These are phyloP conservation scores for Phymanthus crucifer DNA, from an alignment of 92 coral and sea anemone genomes.

Conservation along the genomic window DNA sequence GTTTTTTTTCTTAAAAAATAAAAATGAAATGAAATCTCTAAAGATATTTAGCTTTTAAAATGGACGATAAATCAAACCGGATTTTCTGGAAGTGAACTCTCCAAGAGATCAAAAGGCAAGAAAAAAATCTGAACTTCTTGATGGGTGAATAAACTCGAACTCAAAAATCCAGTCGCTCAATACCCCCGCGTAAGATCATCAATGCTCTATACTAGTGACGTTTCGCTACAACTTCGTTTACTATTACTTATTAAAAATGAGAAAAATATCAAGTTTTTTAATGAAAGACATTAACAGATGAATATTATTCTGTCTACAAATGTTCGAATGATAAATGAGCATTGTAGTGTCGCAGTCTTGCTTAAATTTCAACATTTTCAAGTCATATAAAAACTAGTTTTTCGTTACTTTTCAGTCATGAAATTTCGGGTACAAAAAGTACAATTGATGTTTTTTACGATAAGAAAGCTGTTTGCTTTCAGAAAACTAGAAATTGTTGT, in stretches of 20 bases:
- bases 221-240: background rate
- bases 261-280: too few species aligned
- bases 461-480: background rate
- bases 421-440: background rate
- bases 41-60: constrained; percentile 1
- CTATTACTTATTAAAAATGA: background rate
- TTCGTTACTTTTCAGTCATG: background rate
- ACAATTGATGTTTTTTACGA: background rate
- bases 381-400: too few species aligned
- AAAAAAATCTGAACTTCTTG: constrained; percentile 2
- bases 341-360: too few species aligned
- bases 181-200: background rate
- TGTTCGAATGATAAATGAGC: too few species aligned
- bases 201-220: background rate
- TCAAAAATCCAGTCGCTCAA: background rate
- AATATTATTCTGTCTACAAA: too few species aligned
- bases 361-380: too few species aligned
- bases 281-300: too few species aligned
- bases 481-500: background rate
- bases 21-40: background rate
- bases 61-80: background rate
- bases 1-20: background rate
- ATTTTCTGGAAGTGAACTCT: background rate
- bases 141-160: background rate
- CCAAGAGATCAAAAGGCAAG: background rate